phyloP scores from a whole-genome alignment of 2,797 vertebrate genomes.

The Tapirus indicus region DNA sequence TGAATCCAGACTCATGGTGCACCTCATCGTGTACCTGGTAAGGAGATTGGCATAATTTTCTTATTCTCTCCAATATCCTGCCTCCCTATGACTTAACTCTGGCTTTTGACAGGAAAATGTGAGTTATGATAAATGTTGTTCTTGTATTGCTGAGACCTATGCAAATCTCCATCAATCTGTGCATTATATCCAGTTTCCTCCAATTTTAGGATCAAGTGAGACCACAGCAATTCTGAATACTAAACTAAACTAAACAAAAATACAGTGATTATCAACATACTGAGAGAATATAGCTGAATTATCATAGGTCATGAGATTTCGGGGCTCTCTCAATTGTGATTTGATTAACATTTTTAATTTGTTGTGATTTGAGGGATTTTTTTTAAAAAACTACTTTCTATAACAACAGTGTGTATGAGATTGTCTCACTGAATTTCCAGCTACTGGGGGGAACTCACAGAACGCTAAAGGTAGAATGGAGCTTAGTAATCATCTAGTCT shows the following conservation, averaged over 20 bases:
- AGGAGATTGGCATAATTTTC: background rate
- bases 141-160: background rate
- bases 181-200: background rate
- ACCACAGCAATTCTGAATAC: background rate
- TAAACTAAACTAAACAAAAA: background rate
- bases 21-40: background rate
- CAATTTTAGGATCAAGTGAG: background rate
- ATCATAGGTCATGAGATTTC: background rate
- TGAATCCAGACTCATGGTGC: background rate
- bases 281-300: background rate
- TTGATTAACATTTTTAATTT: background rate
- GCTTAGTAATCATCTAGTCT: background rate
- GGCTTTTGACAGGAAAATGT: background rate
- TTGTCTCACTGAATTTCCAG: background rate
- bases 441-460: background rate
- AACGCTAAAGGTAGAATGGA: slow-evolving; percentile 10
- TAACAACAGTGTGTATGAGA: background rate
- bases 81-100: background rate
- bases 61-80: background rate
- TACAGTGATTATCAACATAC: background rate
- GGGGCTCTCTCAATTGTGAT: background rate
- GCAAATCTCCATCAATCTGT: background rate
- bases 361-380: background rate
- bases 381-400: background rate
- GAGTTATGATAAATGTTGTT: background rate